These are phyloP conservation scores for Xenops minutus DNA, from an alignment of 2,797 vertebrate species.

Conservation along the genomic window DNA sequence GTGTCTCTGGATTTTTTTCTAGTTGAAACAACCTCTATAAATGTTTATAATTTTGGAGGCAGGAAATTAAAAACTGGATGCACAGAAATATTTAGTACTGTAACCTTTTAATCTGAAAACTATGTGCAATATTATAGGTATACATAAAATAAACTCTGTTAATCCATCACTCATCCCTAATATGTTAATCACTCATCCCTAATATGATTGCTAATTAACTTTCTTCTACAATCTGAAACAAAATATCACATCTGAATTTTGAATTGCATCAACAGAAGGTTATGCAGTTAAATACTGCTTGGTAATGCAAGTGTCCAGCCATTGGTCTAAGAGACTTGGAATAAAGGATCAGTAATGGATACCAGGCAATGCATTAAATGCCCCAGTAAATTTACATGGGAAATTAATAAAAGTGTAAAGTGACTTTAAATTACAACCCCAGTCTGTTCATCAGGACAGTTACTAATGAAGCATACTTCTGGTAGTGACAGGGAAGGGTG, in stretches of 20 bases:
- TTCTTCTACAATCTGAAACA: background rate
- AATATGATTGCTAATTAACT: background rate
- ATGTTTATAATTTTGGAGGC: background rate
- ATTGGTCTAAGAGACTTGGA: background rate
- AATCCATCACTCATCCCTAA: background rate
- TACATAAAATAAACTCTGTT: background rate
- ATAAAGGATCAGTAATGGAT: background rate
- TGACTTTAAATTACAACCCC: background rate
- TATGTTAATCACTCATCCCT: background rate
- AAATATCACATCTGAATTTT: background rate
- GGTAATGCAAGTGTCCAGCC: background rate
- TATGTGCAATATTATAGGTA: fast-evolving
- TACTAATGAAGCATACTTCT: background rate
- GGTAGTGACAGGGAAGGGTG: background rate
- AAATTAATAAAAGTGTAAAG: background rate
- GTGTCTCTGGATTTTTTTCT: background rate
- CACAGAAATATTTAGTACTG: background rate
- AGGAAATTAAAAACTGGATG: background rate
- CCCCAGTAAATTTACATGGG: background rate
- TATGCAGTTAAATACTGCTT: background rate
- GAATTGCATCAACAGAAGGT: background rate
- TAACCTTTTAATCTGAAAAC: background rate
- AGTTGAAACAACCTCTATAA: background rate
- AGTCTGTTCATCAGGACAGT: background rate
- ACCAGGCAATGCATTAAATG: background rate